A percentile compares a stretch with the other conserved stretches of the same genome.
Evolutionary conservation across 2,888 invertebrate species (phyloP).

Genomic region (Geotrupes spiniger): DNA sequence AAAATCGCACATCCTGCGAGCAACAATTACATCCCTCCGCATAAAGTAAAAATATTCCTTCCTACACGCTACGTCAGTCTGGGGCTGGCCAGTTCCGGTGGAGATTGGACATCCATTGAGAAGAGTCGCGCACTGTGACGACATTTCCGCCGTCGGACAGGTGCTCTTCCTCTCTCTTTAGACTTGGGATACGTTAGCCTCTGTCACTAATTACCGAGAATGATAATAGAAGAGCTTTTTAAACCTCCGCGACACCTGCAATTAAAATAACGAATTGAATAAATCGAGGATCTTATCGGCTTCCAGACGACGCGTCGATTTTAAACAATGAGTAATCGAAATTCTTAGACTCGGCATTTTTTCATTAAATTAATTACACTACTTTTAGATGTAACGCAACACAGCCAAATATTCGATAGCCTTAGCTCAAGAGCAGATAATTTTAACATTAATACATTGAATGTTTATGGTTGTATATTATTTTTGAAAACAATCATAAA

Average conservation of each 20-base stretch:
- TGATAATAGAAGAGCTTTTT: conserved; percentile 12
- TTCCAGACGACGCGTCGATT: no score
- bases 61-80: conserved; percentile 41
- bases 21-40: conserved; percentile 28
- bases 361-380: no score
- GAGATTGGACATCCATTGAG: conserved; percentile 47
- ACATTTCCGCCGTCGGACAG: conserved; percentile 41
- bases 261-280: no score
- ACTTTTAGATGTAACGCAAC: no score
- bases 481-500: no score
- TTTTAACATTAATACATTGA: no score
- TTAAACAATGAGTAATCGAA: no score
- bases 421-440: no score
- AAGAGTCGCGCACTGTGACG: conserved; percentile 46
- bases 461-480: no score
- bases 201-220: conserved; percentile 19
- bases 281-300: no score
- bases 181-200: conserved; percentile 21
- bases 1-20: conserved; percentile 30
- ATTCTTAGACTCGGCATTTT: no score
- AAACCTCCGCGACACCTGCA: conserved; percentile 3
- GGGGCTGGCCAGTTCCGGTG: conserved; percentile 46
- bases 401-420: no score
- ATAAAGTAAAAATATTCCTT: conserved; percentile 42
- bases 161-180: conserved; percentile 31